Evolutionary conservation across 2,113 vertebrate species (phyloP).

Genomic region (Psittacus erithacus): DNA sequence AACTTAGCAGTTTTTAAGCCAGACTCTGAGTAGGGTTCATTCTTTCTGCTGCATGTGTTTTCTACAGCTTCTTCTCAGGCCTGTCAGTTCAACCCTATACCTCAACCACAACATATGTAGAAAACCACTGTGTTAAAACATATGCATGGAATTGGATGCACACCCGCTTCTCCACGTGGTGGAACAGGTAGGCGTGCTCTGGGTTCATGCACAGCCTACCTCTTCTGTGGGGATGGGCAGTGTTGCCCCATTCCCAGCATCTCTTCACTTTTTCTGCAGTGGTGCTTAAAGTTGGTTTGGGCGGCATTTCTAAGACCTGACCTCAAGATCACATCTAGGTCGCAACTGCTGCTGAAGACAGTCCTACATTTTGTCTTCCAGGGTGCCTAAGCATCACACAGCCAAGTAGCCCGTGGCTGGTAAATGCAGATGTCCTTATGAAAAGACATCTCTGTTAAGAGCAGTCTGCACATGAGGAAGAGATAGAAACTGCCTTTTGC

Average conservation of each 20-base stretch:
- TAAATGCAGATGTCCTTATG: neutral
- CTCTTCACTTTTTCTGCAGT: neutral
- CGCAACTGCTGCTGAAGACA: neutral
- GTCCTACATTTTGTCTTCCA: neutral
- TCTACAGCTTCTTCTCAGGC: neutral
- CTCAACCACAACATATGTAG: neutral
- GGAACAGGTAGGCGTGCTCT: neutral
- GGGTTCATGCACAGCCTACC: neutral
- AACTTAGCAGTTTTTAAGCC: constrained; percentile 22
- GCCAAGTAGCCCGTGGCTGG: neutral
- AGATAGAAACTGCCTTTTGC: neutral
- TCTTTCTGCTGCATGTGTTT: neutral
- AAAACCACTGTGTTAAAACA: neutral
- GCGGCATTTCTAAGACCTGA: neutral
- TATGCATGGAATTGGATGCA: neutral
- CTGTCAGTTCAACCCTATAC: neutral
- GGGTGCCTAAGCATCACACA: neutral
- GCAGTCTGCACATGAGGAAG: neutral
- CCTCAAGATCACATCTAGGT: neutral
- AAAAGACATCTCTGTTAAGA: neutral
- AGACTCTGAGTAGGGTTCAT: neutral
- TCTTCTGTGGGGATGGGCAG: neutral
- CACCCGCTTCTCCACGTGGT: neutral
- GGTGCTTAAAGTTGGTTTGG: rapidly evolving
- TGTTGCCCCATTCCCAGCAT: neutral